Conservation (phyloP, 2,888 invertebrate genomes). For the Sphecodes monilicornis region DNA sequence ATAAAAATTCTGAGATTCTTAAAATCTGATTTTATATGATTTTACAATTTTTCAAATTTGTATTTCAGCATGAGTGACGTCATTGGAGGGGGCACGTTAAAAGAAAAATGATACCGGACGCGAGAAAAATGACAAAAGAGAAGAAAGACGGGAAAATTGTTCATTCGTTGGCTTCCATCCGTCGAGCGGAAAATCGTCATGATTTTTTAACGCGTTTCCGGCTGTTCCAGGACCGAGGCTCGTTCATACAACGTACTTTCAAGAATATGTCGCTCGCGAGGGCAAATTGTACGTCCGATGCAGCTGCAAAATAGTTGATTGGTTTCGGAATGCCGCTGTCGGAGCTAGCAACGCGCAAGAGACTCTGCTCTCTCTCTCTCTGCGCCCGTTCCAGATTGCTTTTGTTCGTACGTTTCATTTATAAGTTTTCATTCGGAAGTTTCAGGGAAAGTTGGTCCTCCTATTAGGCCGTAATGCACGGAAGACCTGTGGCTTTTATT, state of each 20-base stretch:
- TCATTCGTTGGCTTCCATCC: not conserved
- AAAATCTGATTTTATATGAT: too few species aligned
- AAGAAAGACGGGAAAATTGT: constrained; percentile 17
- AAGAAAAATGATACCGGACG: not conserved
- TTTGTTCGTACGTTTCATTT: constrained; percentile 26
- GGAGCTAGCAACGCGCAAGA: not conserved
- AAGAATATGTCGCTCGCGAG: constrained; percentile 23
- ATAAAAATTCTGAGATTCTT: too few species aligned
- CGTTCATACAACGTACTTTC: constrained; percentile 18
- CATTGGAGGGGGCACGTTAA: not conserved
- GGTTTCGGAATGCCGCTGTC: constrained; percentile 31
- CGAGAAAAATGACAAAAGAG: not conserved
- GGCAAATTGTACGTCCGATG: constrained; percentile 39
- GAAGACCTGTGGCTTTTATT: not conserved
- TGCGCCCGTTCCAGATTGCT: constrained; percentile 14
- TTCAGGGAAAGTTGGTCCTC: not conserved
- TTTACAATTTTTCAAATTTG: not conserved
- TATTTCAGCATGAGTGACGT: not conserved
- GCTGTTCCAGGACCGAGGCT: not conserved
- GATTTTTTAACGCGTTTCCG: constrained; percentile 36
- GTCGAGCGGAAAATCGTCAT: not conserved
- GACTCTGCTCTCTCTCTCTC: not conserved
- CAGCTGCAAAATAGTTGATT: constrained; percentile 49
- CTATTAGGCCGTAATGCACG: not conserved
- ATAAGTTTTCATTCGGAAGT: not conserved